Conservation (phyloP, 2,888 invertebrate species). For the Torymus auratus region DNA sequence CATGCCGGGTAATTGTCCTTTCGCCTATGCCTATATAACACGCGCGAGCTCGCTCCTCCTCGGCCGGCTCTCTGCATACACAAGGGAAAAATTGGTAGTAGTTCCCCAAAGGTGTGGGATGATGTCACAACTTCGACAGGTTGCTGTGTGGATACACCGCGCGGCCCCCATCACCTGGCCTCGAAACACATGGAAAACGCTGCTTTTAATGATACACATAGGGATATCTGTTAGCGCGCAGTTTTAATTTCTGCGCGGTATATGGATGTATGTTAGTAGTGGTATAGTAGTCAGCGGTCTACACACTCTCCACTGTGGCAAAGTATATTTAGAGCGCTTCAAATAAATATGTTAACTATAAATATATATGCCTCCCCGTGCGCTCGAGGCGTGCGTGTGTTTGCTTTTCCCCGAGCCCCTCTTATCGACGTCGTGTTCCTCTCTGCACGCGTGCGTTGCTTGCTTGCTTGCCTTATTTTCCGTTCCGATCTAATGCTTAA, state of each 20-base stretch:
- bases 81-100: slow-evolving; percentile 35
- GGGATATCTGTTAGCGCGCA: too few relatives aligned
- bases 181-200: neutral
- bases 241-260: too few relatives aligned
- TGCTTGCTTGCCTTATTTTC: slow-evolving; percentile 22
- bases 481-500: slow-evolving; percentile 44
- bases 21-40: slow-evolving; percentile 23
- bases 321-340: neutral
- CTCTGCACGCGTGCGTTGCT: neutral
- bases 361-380: neutral
- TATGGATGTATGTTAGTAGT: too few relatives aligned
- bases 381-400: neutral
- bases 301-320: neutral
- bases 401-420: slow-evolving; percentile 44
- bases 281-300: too few relatives aligned
- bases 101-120: slow-evolving; percentile 45
- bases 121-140: slow-evolving; percentile 58
- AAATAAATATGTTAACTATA: too few relatives aligned
- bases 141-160: slow-evolving; percentile 20
- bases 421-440: slow-evolving; percentile 35
- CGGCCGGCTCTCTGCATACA: neutral
- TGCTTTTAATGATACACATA: too few relatives aligned
- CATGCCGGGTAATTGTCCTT: slow-evolving; percentile 74
- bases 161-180: slow-evolving; percentile 29
- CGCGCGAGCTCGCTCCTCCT: neutral